A percentile compares a stretch with the other conserved stretches of the same genome.
Conservation (phyloP, 2,797 vertebrate genomes). For the Xiphophorus birchmanni region DNA sequence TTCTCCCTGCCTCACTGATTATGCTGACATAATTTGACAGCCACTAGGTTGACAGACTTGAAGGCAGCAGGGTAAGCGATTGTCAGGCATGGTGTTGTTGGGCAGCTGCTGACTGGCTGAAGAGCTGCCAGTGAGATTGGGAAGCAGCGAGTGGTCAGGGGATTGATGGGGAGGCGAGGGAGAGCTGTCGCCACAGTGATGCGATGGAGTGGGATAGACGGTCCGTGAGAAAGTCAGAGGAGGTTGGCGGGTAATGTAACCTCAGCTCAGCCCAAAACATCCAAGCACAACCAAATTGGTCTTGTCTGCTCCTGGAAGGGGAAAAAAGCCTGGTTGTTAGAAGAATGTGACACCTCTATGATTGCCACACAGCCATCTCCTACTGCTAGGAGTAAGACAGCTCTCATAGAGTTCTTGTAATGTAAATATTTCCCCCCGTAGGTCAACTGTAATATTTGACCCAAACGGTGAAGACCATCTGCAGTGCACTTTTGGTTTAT, state of each 20-base stretch:
- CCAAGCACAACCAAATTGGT: conserved; percentile 49
- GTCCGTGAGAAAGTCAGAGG: conserved; percentile 63
- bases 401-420: conserved; percentile 54
- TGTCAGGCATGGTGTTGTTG: conserved; percentile 78
- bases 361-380: conserved; percentile 57
- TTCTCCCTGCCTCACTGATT: conserved; percentile 50
- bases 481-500: background rate
- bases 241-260: conserved; percentile 42
- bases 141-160: conserved; percentile 72
- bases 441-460: conserved; percentile 10
- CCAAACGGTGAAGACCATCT: background rate
- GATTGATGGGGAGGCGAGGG: conserved; percentile 70
- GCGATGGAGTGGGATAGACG: conserved; percentile 69
- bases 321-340: conserved; percentile 35
- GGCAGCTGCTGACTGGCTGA: conserved; percentile 78
- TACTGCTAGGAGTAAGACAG: conserved; percentile 52
- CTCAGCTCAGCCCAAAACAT: conserved; percentile 50
- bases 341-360: conserved; percentile 62
- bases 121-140: conserved; percentile 68
- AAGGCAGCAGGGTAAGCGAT: conserved; percentile 78
- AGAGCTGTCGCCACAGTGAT: conserved; percentile 69
- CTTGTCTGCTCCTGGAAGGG: conserved; percentile 41
- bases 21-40: conserved; percentile 82
- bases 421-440: conserved; percentile 61
- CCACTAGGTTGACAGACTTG: conserved; percentile 76